Evolutionary conservation across 2,797 vertebrate species (phyloP), one percentile per base, ranked within the genome.

Genomic region (Phoeniculus purpureus): DNA sequence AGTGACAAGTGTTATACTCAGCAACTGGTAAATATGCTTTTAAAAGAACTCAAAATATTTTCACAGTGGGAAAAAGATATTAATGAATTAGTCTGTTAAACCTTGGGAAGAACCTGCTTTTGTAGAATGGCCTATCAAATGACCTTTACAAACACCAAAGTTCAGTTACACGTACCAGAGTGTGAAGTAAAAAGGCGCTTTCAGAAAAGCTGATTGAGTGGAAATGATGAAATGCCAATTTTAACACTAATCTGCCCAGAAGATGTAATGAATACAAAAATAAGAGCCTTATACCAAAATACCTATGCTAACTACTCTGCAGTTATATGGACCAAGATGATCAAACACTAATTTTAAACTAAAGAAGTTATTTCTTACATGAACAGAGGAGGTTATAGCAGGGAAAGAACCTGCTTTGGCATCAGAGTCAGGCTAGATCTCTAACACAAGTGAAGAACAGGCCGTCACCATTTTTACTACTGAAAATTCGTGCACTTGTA

Each of bases 311-410:
- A 34, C 45, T 65, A 23, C 10, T 65, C 48, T 66, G 52, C 48
- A 51, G 0, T 0, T 23, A 68, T 43, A 21, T 0, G 0, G 32
- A 58, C 14, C 43, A 72, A 59, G 4, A 56, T 26, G 12, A 73
- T 12, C 16, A 16, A 67, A 81, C 19, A 16, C 26, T 13, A 66
- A 9, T 12, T 52, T 0, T 40, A 40, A 65, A 74, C 34, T 26
- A 31, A 76, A 43, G 21, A 72, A 55, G 58, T 71, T n/a, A 45
- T 15, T 71, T 85, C 26, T 89, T 25, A 10, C 9, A 17, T 3
- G 26, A 40, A n/a, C 8, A 83, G 20, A 9, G 25, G 75, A 92
- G 22, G 15, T 7, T 56, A 43, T 37, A 52, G 43, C 70, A 73
- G 0, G 1, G 34, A 23, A 61, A 85, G 23, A 64, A 81, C 43